phyloP scores from a whole-genome alignment of 2,888 invertebrate genomes.

The Chaetoderma sp. region DNA sequence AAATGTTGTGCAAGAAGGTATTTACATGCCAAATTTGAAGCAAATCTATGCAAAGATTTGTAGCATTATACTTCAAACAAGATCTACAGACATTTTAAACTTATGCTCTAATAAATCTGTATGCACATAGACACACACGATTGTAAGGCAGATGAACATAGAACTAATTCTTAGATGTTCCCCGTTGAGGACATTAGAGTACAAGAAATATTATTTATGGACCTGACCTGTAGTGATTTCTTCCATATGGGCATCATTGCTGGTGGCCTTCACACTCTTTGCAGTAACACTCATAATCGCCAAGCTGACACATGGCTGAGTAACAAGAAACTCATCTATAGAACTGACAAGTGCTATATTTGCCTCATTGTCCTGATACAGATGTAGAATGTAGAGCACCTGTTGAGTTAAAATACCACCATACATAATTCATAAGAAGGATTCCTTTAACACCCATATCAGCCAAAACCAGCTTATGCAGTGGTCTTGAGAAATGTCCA shows the following conservation, averaged over 20 bases:
- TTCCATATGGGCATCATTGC: constrained; percentile 56
- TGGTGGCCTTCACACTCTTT: constrained; percentile 53
- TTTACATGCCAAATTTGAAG: no score
- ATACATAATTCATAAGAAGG: neutral
- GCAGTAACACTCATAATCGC: constrained; percentile 81
- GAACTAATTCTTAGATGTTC: no score
- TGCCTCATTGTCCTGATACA: constrained; percentile 70
- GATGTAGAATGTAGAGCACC: constrained; percentile 84
- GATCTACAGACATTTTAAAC: neutral
- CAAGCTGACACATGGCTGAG: constrained; percentile 89
- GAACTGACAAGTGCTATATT: constrained; percentile 65
- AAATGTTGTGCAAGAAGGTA: no score
- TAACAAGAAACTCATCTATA: constrained; percentile 87
- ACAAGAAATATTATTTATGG: no score
- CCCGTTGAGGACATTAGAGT: no score
- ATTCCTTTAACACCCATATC: no score
- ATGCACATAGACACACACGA: no score
- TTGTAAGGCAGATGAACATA: no score
- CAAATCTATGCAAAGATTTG: no score
- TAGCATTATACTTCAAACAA: neutral
- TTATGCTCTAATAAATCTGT: no score
- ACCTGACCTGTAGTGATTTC: constrained; percentile 68
- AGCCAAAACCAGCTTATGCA: no score
- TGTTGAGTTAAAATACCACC: constrained; percentile 58
- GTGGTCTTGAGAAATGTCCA: no score